Evolutionary conservation across 2,113 vertebrate species (phyloP).

Genomic region (Sardina pilchardus): DNA sequence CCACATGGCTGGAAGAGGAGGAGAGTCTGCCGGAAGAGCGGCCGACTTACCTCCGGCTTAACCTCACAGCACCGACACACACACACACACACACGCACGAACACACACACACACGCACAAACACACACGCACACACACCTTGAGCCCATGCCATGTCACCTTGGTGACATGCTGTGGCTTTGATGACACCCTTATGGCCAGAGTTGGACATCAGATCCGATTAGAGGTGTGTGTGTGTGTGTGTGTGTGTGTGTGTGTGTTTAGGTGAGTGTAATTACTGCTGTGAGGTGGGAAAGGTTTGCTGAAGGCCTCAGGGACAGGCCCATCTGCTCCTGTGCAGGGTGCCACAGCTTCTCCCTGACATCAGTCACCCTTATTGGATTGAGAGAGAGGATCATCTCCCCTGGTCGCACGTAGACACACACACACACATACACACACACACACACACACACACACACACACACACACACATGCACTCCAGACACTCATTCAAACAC

Average conservation of each 20-base stretch:
- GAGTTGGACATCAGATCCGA: background rate
- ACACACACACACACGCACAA: background rate
- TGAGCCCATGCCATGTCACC: background rate
- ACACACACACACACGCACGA: background rate
- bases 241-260: background rate
- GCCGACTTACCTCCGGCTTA: background rate
- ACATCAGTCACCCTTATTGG: slow-evolving; percentile 25
- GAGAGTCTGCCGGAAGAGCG: background rate
- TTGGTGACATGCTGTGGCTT: slow-evolving; percentile 3
- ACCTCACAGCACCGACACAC: background rate
- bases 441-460: background rate
- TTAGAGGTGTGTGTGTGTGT: background rate
- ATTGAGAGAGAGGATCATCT: slow-evolving; percentile 13
- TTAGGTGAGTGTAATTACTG: slow-evolving; percentile 32
- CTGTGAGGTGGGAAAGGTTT: slow-evolving; percentile 19
- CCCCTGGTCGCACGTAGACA: too few relatives aligned
- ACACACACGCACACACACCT: background rate
- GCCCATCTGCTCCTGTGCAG: slow-evolving; percentile 33
- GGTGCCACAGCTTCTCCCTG: background rate
- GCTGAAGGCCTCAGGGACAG: background rate
- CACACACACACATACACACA: background rate
- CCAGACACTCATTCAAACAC: background rate
- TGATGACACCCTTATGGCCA: background rate
- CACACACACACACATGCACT: background rate
- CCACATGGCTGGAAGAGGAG: background rate